Evolutionary conservation across 2,113 vertebrate genomes (phyloP).

Genomic region (Coregonus clupeaformis): DNA sequence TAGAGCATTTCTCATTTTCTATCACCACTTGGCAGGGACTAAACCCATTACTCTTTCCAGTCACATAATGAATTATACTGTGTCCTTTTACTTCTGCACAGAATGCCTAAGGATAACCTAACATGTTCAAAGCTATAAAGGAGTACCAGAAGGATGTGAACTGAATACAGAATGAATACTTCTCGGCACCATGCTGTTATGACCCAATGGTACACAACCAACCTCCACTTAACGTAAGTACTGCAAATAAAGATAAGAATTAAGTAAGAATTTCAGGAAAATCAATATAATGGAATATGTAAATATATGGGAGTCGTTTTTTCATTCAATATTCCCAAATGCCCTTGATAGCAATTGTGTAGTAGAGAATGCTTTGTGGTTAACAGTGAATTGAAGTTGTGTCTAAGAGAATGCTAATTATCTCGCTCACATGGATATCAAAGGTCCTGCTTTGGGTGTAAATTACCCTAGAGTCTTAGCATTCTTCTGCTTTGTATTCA

Average conservation of each 20-base stretch:
- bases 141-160: neutral
- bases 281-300: slow-evolving; percentile 17
- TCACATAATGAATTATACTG: slow-evolving; percentile 34
- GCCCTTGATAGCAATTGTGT: too few species aligned
- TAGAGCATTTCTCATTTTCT: slow-evolving; percentile 33
- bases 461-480: too few species aligned
- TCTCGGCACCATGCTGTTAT: neutral
- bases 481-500: too few species aligned
- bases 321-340: too few species aligned
- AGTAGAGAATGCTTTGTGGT: too few species aligned
- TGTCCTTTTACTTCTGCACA: slow-evolving; percentile 14
- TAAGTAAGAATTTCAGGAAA: neutral
- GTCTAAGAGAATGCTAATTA: too few species aligned
- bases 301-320: neutral
- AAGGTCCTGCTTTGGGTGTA: too few species aligned
- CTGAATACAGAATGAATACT: neutral
- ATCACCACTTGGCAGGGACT: slow-evolving; percentile 20
- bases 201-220: neutral
- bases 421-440: too few species aligned
- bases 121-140: slow-evolving; percentile 26
- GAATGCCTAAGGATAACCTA: slow-evolving; percentile 14
- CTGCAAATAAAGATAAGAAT: neutral
- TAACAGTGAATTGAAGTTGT: too few species aligned
- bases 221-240: neutral
- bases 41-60: slow-evolving; percentile 30